A percentile compares a stretch with the other conserved stretches of the same genome.
phyloP scores from a whole-genome alignment of 1,140 invertebrate species.

The Plectrocnemia conspersa region DNA sequence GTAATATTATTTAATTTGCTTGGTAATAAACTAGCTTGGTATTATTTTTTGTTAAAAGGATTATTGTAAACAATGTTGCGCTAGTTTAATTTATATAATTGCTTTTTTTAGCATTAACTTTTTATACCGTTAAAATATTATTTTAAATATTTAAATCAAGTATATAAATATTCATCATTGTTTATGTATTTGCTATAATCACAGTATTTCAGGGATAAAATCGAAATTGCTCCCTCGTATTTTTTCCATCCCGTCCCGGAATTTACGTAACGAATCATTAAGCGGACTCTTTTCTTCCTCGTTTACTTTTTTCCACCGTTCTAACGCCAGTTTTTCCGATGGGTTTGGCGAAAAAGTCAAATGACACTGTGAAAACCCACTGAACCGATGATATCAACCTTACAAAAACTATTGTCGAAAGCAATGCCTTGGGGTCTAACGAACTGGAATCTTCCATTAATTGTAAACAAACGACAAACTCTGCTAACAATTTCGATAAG shows the following conservation, averaged over 20 bases:
- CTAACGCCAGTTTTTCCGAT: not conserved
- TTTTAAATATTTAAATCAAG: no score
- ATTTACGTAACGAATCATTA: conserved; percentile 11
- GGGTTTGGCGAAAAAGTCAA: conserved; percentile 1
- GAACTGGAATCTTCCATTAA: conserved; percentile 5
- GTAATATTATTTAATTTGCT: no score
- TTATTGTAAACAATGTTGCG: no score
- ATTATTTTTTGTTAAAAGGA: no score
- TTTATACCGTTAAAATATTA: no score
- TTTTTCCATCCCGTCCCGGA: conserved; percentile 3
- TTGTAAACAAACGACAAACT: conserved; percentile 1
- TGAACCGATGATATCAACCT: conserved; percentile 3
- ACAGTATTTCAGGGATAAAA: no score
- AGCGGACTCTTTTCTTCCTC: conserved; percentile 2
- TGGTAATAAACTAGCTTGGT: no score
- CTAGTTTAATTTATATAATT: no score
- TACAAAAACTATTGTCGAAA: not conserved
- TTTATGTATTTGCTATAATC: no score
- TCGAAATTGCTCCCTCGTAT: conserved; percentile 4
- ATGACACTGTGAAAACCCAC: conserved; percentile 8
- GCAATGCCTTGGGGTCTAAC: not conserved
- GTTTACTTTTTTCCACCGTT: conserved; percentile 3
- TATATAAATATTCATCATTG: no score
- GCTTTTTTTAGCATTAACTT: no score
- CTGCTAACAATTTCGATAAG: no score